Conservation (phyloP, 2,888 invertebrate species). For the Lithophane leautieri region DNA sequence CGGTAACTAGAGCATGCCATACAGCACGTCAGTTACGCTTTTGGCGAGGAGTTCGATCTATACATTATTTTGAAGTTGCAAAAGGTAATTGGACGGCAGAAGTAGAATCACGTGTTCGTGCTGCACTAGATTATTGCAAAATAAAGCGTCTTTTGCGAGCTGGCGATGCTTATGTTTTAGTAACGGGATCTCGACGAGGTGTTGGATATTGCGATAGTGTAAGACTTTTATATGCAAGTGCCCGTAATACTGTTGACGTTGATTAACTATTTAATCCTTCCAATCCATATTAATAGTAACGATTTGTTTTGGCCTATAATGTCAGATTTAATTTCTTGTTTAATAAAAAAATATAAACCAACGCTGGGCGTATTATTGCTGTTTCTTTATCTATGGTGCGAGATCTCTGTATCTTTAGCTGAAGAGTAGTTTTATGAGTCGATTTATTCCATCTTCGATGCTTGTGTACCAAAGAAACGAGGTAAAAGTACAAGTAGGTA, state of each 20-base stretch:
- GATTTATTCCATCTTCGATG: background rate
- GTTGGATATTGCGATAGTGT: conserved; percentile 85
- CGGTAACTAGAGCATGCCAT: conserved; percentile 92
- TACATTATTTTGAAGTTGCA: conserved; percentile 87
- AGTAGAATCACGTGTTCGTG: conserved; percentile 81
- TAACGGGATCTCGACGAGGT: conserved; percentile 83
- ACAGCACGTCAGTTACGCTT: conserved; percentile 91
- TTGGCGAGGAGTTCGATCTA: conserved; percentile 88
- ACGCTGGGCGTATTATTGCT: background rate
- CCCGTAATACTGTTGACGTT: conserved; percentile 75
- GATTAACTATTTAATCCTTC: conserved; percentile 33
- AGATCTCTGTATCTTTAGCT: background rate
- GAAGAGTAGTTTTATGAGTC: background rate
- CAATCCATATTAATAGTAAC: background rate
- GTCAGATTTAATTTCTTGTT: background rate
- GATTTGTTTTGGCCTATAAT: background rate
- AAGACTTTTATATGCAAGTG: conserved; percentile 83
- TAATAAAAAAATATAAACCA: background rate
- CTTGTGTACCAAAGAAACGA: too few relatives aligned
- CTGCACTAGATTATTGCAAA: conserved; percentile 86
- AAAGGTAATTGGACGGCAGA: conserved; percentile 80
- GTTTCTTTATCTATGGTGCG: background rate
- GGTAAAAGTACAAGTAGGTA: too few relatives aligned
- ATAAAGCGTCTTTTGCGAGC: conserved; percentile 82
- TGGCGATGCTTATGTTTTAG: conserved; percentile 85